Base-by-base conservation (phyloP, 1,140 invertebrate genomes). In the Diprion similis region DNA sequence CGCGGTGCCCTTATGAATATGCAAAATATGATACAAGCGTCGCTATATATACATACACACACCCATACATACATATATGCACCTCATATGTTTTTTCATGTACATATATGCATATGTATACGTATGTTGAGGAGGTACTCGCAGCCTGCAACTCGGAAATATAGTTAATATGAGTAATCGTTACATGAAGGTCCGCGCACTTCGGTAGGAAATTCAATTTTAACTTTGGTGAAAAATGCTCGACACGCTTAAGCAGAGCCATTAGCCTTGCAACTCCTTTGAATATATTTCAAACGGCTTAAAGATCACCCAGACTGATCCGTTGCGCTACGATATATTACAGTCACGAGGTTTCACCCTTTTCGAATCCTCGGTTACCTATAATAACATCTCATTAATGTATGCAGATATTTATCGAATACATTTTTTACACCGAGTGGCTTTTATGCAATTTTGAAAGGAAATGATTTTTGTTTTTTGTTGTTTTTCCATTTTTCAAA, bases 191-290 rank as follows among this genome's bases (percentile, higher is more conserved):
- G 51, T 59, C 51, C 51, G 51, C 51, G 24, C 24, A 17, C 51
- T 59, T 59, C 51, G 51, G 51, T 59, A 59, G 51, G 51, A 59
- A 59, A 59, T 59, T 59, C 51, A 59, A 59, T 59, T 59, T 59
- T 59, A 59, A 13, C 51, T 59, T 59, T 59, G 51, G 51, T 59
- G 51, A 59, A 59, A 59, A 59, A 59, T 59, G 51, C 51, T 59
- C 51, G 51, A 59, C 51, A 59, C 51, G 51, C 51, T 59, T 59
- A 59, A 59, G 51, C 6, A 59, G 51, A 59, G 9, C 51, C 51
- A 59, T 59, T 59, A 59, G 51, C 51, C 51, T 13, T 15, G 51
- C 51, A 37, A 37, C 51, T 59, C 51, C n/a, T 59, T 59, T 17
- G 51, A 59, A 59, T 59, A 59, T 59, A 4, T 59, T 17, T 59